phyloP scores from a whole-genome alignment of 2,797 vertebrate species.

The Dicrostonyx torquatus region DNA sequence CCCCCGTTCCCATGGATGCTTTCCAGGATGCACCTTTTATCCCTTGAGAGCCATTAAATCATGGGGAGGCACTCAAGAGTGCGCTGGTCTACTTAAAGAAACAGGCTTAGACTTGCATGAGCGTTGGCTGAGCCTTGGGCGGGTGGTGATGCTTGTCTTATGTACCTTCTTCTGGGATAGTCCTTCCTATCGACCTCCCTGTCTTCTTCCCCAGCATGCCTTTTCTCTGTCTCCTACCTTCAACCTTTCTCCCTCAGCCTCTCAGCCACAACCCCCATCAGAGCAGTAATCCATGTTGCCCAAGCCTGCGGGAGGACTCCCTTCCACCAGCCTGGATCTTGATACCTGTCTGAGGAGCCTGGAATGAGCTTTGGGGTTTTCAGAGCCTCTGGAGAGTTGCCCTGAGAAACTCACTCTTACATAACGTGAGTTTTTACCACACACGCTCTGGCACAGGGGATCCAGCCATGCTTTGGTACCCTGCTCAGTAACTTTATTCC shows the following conservation, averaged over 20 bases:
- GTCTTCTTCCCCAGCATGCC: rapidly evolving
- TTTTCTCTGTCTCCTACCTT: neutral
- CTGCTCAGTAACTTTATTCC: rapidly evolving
- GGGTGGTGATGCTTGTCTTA: neutral
- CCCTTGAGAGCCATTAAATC: too few relatives aligned
- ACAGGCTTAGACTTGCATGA: neutral
- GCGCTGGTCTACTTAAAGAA: neutral
- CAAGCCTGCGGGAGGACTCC: neutral
- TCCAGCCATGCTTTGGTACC: rapidly evolving
- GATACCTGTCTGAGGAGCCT: neutral
- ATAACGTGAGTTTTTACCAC: rapidly evolving
- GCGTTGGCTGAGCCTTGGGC: neutral
- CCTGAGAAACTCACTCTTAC: neutral
- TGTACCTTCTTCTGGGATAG: too few relatives aligned
- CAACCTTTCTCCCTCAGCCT: neutral
- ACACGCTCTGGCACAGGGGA: rapidly evolving
- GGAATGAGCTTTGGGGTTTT: too few relatives aligned
- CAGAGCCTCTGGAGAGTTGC: too few relatives aligned
- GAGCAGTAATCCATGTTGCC: rapidly evolving
- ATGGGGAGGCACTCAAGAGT: too few relatives aligned
- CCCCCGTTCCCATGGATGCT: rapidly evolving
- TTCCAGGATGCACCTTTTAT: neutral
- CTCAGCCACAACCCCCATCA: neutral
- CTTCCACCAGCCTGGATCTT: neutral
- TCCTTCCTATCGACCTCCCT: too few relatives aligned